Evolutionary conservation across 1,140 invertebrate genomes (phyloP), one percentile per base, ranked within the genome.

Genomic region (Apis dorsata): DNA sequence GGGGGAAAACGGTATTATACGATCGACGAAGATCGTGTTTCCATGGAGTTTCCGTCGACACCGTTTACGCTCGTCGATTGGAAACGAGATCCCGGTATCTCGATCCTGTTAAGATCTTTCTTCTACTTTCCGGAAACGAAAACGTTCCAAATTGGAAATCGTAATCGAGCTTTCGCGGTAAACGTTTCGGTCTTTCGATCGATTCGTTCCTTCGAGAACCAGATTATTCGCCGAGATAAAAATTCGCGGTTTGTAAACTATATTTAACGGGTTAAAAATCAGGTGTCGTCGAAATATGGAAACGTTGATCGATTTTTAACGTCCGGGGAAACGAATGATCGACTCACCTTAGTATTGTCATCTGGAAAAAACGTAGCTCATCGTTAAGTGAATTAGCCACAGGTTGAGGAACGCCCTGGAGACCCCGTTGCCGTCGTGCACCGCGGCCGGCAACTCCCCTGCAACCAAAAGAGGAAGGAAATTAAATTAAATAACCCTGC

Each of bases 401-500:
- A 94, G 90, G 92, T 94, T 94, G 83, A 94, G 91, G 77, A 94
- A 92, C 85, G 93, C 93, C 89, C 90, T 91, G 8, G 93, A 94
- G 79, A 93, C 93, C 81, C 93, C 93, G 83, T 92, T 94, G 0
- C 94, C 94, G 81, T 95, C 94, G 85, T 94, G 94, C 66, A 94
- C 94, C 44, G 94, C 94, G 57, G 94, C 94, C 75, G 94, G 94
- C 87, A 94, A 91, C 88, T 95, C 94, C 77, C 94, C 94, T 95
- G 90, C 21, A 87, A 86, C 83, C 59, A 62, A 19, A 65, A 63
- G 19, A 63, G 49, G 13, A 65, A 60, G 55, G 62, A 77, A 77
- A 77, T 77, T 66, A 21, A 77, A 77, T 77, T 55, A 77, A 55
- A 13, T 66, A 34, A 55, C 62, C 7, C 28, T 55, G 24, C 19